Evolutionary conservation across 2,113 vertebrate species (phyloP), one percentile per base, ranked within the genome.

Genomic region (Nymphicus hollandicus): DNA sequence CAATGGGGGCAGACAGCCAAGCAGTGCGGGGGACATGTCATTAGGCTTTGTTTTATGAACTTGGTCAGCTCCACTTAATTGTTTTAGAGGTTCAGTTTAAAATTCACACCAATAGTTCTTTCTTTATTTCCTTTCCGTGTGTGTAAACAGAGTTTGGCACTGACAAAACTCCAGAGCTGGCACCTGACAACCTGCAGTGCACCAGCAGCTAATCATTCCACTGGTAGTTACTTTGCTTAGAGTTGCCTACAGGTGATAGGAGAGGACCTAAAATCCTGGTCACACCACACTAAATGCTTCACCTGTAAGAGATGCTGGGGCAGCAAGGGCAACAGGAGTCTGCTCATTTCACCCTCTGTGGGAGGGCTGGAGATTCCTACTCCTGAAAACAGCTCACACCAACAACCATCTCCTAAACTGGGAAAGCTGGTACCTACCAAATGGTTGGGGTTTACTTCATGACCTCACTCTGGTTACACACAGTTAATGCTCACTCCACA

Each of bases 1-100:
- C 95, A 97, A 96, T 97, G 91, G 94, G 72, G 97, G 95, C 91
- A 94, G 47, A 4, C n/a, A 31, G 94, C 96, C 96, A 97, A 90
- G 93, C 94, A 43, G 83, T 4, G 91, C 3, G 33, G 94, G 94
- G 93, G 81, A 96, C 22, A 4, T 71, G 81, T 76, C 94, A 91
- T 92, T 96, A 61, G 46, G 3, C 28, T 94, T 95, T 96, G 96
- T 90, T 96, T 94, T 90, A 96, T 95, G 88, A 84, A 74, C 93
- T 90, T 95, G 70, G 82, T 95, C 81, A 71, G 74, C 74, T 81
- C 86, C 43, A 33, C 53, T 86, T 95, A 87, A 95, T 96, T 94
- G 88, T 93, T 97, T 94, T 46, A 81, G 89, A 64, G 46, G 56
- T 37, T 91, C 2, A 0, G 83, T 81, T 91, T 61, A 56, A 91